Base-by-base conservation (phyloP, 2,888 invertebrate genomes). In the Ganaspis brasiliensis region DNA sequence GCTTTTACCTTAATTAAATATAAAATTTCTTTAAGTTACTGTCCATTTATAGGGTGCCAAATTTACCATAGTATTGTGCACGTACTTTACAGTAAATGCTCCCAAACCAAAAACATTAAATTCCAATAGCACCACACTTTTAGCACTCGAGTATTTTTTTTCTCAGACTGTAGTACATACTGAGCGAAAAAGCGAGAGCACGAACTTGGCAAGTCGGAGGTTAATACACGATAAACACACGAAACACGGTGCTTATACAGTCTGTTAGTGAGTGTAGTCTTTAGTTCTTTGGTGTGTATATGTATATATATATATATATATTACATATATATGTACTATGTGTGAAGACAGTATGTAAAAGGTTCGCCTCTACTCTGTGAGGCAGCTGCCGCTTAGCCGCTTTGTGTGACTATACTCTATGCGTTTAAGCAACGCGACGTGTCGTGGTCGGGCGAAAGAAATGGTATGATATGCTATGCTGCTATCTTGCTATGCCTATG, bases 201-300 rank as follows among this genome's bases (percentile, higher is more conserved):
- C 56, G 40, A 79, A 63, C 56, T 56, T 52, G 70, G 19, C 26
- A 57, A 55, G 57, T 59, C 73, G 59, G 73, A 63, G 63, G 61
- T 63, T 45, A 71, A 57, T 74, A 73, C 67, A 61, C 35, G 35
- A 77, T 61, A 79, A 81, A 80, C 81, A 78, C 77, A 74, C 78
- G 82, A 79, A 80, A 80, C 78, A 77, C 76, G 79, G 79, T n/a
- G n/a, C n/a, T 79, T 79, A 76, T 76, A 70, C 70, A 14, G 14
- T 14, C 26, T 14, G 26, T 14, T 1, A 57, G 57, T 14, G 12
- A 31, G 57, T 57, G 31, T 31, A 26, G 57, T 31, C 31, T 31
- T 31, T 31, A 31, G 2, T 31, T 31, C 6, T 31, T 31, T 31
- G 6, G 31, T 31, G 31, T n/a, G n/a, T n/a, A n/a, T n/a, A n/a